Base-by-base conservation (phyloP, 2,113 vertebrate species). In the Geococcyx californianus region DNA sequence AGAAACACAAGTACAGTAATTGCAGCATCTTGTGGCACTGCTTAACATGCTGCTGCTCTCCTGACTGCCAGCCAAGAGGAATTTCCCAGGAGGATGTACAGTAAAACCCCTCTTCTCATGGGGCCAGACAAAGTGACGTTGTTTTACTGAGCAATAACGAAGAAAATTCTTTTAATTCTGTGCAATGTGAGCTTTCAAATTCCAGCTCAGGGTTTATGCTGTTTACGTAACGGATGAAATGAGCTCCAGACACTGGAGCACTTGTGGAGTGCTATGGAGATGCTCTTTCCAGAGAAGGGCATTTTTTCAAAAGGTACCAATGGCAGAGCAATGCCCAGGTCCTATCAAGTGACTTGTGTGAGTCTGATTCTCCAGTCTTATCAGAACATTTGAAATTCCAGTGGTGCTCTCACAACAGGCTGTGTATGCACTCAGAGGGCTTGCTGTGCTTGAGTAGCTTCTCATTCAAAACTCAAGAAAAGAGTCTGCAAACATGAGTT, bases 31-130 rank as follows among this genome's bases (percentile, higher is more conserved):
- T 88, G 64, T 29, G 14, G 93, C 42, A 36, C 49, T 72, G 62
- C 73, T 92, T 69, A 70, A 77, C 89, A 72, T 1, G 13, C 64
- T 0, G 0, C 73, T 8, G 3, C 28, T 73, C 67, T 89, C 80
- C 95, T 86, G 90, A 91, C 52, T 78, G 67, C 90, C 88, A 96
- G 88, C 88, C 92, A 94, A 84, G 77, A 68, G 73, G 92, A 93
- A 87, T 94, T 96, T 96, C 93, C 92, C 92, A 64, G 83, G 94
- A 93, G 88, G 83, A 52, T 29, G 56, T 49, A 68, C 76, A 84
- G 69, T 1, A 4, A 90, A 96, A 89, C 28, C 44, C 49, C 49
- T 74, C 85, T 88, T 75, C 88, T 93, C 54, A 0, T 31, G 66
- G 66, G 89, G 86, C 73, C 90, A 89, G 68, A 56, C 28, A 64